Percentiles rank a stretch among this genome's conserved stretches.
These are phyloP conservation scores for Parnassius apollo DNA, from an alignment of 2,888 invertebrate species.

Conservation along the genomic window DNA sequence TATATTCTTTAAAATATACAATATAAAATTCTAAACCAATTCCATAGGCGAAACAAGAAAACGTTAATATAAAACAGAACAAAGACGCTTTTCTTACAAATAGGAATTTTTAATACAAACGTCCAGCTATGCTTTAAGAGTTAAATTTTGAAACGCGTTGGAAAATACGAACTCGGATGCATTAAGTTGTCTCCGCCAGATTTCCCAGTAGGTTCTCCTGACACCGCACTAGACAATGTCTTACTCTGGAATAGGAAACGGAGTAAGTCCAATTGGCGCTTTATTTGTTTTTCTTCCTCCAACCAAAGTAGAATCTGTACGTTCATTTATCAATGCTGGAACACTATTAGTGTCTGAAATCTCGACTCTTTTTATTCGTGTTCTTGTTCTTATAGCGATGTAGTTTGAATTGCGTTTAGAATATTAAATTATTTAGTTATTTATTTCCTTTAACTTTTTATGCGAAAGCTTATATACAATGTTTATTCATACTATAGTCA, in stretches of 20 bases:
- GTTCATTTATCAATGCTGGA: constrained; percentile 27
- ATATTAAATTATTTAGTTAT: constrained; percentile 6
- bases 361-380: constrained; percentile 19
- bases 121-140: constrained; percentile 24
- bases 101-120: constrained; percentile 31
- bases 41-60: background rate
- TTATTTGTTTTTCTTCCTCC: constrained; percentile 27
- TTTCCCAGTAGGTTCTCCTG: constrained; percentile 44
- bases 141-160: constrained; percentile 31
- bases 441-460: no score
- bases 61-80: constrained; percentile 1
- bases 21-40: constrained; percentile 4
- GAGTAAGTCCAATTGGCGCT: constrained; percentile 31
- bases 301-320: constrained; percentile 21
- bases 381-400: constrained; percentile 14
- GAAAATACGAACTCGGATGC: constrained; percentile 30
- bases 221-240: constrained; percentile 37
- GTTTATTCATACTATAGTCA: no score
- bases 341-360: constrained; percentile 23
- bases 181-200: constrained; percentile 42
- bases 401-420: constrained; percentile 16
- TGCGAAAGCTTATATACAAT: no score
- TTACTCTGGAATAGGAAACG: constrained; percentile 30
- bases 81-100: constrained; percentile 23
- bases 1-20: background rate